phyloP scores from a whole-genome alignment of 2,113 vertebrate genomes.

The Sterna hirundo region DNA sequence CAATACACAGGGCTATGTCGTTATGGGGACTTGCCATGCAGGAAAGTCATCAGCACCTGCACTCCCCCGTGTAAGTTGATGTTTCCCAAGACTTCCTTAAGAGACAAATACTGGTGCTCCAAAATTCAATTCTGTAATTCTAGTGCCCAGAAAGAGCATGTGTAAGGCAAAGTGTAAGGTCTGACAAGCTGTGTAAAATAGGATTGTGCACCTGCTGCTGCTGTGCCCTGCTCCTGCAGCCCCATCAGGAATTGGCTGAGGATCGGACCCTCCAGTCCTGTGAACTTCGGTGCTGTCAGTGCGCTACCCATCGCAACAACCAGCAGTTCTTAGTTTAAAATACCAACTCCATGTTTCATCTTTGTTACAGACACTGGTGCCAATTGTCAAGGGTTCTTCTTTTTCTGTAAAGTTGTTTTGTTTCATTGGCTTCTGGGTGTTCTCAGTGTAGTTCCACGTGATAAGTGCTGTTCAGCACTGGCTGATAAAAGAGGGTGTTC shows the following conservation, averaged over 20 bases:
- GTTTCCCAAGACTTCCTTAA: background rate
- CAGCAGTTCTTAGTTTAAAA: rapidly evolving
- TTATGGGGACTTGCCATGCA: too few relatives aligned
- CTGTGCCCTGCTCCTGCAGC: rapidly evolving
- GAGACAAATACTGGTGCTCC: background rate
- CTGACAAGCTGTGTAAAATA: too few relatives aligned
- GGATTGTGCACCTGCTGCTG: background rate
- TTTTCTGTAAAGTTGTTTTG: background rate
- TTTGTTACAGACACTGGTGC: background rate
- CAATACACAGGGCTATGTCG: rapidly evolving
- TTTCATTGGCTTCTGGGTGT: background rate
- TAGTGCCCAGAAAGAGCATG: background rate
- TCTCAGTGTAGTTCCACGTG: rapidly evolving
- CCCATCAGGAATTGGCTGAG: rapidly evolving
- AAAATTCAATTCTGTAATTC: background rate
- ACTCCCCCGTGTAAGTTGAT: rapidly evolving
- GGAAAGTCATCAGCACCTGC: background rate
- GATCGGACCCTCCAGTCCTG: rapidly evolving
- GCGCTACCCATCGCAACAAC: too few relatives aligned
- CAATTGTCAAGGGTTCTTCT: rapidly evolving
- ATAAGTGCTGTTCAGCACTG: background rate
- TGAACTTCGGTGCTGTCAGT: background rate
- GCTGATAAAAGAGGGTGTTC: background rate
- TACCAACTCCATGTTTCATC: rapidly evolving
- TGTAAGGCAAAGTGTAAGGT: too few relatives aligned